Percentiles rank a stretch among this genome's conserved stretches.
phyloP scores from a whole-genome alignment of 2,797 vertebrate species.

The Falco peregrinus region DNA sequence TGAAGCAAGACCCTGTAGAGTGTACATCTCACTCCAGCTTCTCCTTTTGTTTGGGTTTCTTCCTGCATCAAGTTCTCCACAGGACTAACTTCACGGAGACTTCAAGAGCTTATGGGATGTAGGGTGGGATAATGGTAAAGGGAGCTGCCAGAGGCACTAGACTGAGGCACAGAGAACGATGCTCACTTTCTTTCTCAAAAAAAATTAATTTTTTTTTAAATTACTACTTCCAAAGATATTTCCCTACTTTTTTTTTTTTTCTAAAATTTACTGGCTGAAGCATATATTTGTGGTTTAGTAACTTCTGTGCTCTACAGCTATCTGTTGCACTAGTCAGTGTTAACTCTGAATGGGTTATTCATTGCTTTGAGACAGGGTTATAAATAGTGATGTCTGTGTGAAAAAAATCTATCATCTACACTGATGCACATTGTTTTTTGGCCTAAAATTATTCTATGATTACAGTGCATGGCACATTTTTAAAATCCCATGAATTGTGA shows the following conservation, averaged over 20 bases:
- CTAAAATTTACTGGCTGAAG: not conserved
- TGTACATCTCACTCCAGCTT: not conserved
- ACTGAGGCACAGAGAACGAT: not conserved
- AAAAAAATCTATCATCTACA: not conserved
- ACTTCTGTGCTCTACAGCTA: not conserved
- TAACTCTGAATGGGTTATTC: not conserved
- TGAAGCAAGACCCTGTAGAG: not conserved
- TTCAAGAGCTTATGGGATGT: not conserved
- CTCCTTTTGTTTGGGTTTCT: not conserved
- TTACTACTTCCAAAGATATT: not conserved
- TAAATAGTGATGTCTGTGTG: not conserved
- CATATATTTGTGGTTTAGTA: not conserved
- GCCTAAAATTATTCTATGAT: not conserved
- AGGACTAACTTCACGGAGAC: not conserved
- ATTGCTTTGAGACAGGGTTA: not conserved
- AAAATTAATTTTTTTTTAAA: not conserved
- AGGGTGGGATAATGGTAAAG: not conserved
- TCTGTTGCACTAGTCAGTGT: not conserved
- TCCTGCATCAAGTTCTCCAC: not conserved
- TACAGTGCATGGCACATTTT: not conserved
- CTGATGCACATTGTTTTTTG: rapidly evolving
- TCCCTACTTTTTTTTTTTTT: not conserved
- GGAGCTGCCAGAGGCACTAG: not conserved
- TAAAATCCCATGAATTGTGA: not conserved
- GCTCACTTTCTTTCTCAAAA: not conserved